Evolutionary conservation across 2,113 vertebrate genomes (phyloP).

Genomic region (Micronycteris hirsuta): DNA sequence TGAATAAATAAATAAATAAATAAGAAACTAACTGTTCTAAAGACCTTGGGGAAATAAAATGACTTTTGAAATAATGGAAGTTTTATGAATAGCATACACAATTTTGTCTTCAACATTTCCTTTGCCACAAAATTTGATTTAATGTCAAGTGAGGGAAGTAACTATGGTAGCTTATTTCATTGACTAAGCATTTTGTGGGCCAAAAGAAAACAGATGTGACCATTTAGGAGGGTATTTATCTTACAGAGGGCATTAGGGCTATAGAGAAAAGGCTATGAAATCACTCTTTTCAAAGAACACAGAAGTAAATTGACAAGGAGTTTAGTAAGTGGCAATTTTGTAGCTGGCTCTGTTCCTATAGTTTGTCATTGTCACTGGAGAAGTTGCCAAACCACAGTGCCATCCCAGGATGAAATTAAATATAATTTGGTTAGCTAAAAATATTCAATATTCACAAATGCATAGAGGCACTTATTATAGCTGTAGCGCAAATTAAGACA

Average conservation of each 20-base stretch:
- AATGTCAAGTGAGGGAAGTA: slow-evolving; percentile 55
- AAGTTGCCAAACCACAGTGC: slow-evolving; percentile 41
- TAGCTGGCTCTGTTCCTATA: slow-evolving; percentile 53
- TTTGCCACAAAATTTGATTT: slow-evolving; percentile 65
- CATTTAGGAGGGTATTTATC: slow-evolving; percentile 68
- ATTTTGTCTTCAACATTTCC: slow-evolving; percentile 59
- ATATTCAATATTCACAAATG: slow-evolving; percentile 2
- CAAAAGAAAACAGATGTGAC: slow-evolving; percentile 65
- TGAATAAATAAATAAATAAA: background rate
- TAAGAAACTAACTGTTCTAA: slow-evolving; percentile 42
- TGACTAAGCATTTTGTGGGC: slow-evolving; percentile 70
- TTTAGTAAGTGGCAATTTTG: slow-evolving; percentile 66
- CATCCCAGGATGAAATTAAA: slow-evolving; percentile 52
- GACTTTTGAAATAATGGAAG: slow-evolving; percentile 40
- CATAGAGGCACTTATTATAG: background rate
- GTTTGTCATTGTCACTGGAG: slow-evolving; percentile 53
- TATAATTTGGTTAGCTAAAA: slow-evolving; percentile 48
- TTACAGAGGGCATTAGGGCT: slow-evolving; percentile 44
- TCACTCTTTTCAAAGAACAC: slow-evolving; percentile 57
- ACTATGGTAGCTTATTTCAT: slow-evolving; percentile 57
- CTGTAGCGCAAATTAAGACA: background rate
- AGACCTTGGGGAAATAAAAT: slow-evolving; percentile 46
- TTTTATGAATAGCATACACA: slow-evolving; percentile 44
- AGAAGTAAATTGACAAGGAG: slow-evolving; percentile 47
- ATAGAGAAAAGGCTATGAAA: slow-evolving; percentile 49